These are phyloP conservation scores for Melipona beecheii DNA, from an alignment of 2,888 invertebrate genomes.

Conservation along the genomic window DNA sequence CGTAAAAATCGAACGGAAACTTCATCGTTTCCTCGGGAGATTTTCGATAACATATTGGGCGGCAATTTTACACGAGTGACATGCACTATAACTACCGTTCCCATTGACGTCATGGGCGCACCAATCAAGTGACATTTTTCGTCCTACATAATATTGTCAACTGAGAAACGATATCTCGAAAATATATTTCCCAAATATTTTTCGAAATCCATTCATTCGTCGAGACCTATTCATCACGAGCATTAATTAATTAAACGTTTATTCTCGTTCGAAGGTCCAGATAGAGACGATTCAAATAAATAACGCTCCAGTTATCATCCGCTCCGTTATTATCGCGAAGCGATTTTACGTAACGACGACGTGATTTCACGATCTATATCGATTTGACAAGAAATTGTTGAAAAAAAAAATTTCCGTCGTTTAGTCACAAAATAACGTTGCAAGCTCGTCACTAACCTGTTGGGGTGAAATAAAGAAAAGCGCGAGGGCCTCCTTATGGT, in stretches of 20 bases:
- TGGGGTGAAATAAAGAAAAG: conserved; percentile 75
- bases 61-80: conserved; percentile 50
- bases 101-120: conserved; percentile 57
- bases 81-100: conserved; percentile 50
- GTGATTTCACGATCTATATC: not conserved
- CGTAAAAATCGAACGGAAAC: not conserved
- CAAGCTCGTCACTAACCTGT: conserved; percentile 78
- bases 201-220: not conserved
- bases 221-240: not conserved
- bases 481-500: conserved; percentile 79
- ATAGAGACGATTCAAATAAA: not conserved
- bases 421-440: conserved; percentile 40
- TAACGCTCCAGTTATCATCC: not conserved
- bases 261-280: not conserved
- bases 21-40: not conserved
- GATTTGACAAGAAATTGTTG: not conserved
- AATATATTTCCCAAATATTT: not conserved
- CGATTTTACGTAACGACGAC: not conserved
- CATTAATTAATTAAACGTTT: not conserved
- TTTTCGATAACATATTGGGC: conserved; percentile 37
- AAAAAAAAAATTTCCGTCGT: not conserved
- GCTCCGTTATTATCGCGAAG: not conserved
- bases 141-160: not conserved
- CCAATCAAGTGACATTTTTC: conserved; percentile 18
- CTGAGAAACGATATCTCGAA: not conserved